Conservation (phyloP, 2,113 vertebrate species). For the Candoia aspera region DNA sequence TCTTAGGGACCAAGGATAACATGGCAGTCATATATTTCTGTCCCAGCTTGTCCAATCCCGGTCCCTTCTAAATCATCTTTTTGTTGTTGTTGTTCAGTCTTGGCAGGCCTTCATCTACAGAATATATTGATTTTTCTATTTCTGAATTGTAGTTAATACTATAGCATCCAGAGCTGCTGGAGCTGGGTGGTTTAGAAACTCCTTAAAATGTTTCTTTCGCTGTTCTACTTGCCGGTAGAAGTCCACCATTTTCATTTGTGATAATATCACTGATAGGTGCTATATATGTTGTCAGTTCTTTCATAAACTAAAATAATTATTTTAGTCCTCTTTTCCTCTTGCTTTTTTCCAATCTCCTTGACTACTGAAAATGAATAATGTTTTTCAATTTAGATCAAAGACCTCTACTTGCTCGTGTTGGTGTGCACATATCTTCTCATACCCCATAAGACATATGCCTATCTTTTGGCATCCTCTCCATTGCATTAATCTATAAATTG, state of each 20-base stretch:
- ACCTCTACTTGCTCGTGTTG: no score
- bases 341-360: background rate
- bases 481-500: background rate
- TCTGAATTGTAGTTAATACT: background rate
- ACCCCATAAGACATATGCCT: no score
- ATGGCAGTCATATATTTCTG: background rate
- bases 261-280: background rate
- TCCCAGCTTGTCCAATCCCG: background rate
- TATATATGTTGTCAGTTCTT: background rate
- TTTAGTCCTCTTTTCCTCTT: background rate
- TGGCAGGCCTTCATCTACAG: background rate
- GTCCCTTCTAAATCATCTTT: background rate
- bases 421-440: no score
- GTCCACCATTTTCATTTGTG: background rate
- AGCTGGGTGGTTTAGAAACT: background rate
- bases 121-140: background rate
- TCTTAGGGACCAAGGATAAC: background rate
- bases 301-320: background rate
- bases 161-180: background rate
- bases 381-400: no score
- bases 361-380: no score
- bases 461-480: no score
- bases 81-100: background rate
- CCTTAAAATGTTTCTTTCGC: background rate
- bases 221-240: background rate